Base-by-base conservation (phyloP, 30 jellyfish, hydroid and myxozoan species). In the Nemopilema nomurai region DNA sequence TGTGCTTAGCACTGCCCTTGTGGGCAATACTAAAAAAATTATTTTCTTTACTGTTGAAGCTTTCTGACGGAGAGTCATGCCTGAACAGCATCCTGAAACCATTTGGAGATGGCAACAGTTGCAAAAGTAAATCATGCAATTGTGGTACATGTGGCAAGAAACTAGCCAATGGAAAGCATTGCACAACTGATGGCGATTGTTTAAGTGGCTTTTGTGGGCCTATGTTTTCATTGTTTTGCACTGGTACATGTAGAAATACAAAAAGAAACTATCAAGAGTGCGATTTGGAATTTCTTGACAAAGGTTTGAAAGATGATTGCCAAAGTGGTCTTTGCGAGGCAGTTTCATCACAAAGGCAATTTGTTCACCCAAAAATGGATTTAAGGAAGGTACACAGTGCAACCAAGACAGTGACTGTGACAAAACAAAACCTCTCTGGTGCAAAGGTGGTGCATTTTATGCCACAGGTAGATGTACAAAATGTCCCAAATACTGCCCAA, bases 391-490 rank as follows among this genome's bases (percentile, higher is more conserved):
- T 18, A 28, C 89, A 17, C 57, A 64, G 53, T 80, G 89, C 49
- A 80, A 80, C 73, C 62, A 80, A 66, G 89, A 80, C 26, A 23
- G 25, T 8, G 82, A 80, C 52, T 80, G 89, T 23, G 89, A 80
- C 81, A 80, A 80, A 24, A 64, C 89, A 65, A 71, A 80, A 28
- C 66, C 69, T 51, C 74, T 80, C 25, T 80, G 89, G 89, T 80
- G 89, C 81, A 31, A 68, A 23, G 81, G 89, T 1, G 89, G 89
- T 3, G 67, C 80, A 1, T 80, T 80, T 62, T 66, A 63, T 64
- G 71, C 80, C 26, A 66, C 76, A 8, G 89, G 89, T n/a, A 80
- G 70, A 66, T 80, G 89, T 62, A 32, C 52, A 20, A 25, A 53
- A 28, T 80, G 89, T 62, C 81, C 89, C 9, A 62, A 20, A 16